Evolutionary conservation across 2,797 vertebrate genomes (phyloP).

Genomic region (Lutjanus campechanus): DNA sequence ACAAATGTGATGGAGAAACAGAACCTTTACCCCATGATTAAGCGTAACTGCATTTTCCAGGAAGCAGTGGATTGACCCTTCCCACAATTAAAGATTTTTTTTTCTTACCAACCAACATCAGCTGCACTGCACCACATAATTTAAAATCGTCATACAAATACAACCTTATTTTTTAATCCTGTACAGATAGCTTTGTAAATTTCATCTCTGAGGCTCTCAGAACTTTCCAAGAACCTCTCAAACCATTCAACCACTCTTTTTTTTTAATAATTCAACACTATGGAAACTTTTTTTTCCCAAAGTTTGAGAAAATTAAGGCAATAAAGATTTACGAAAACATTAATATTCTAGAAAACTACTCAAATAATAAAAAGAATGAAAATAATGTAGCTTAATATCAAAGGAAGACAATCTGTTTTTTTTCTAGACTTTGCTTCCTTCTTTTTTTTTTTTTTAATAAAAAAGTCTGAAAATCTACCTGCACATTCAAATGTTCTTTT

Average conservation of each 20-base stretch:
- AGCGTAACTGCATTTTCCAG: conserved; percentile 88
- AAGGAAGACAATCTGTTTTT: conserved; percentile 93
- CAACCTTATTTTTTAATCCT: conserved; percentile 88
- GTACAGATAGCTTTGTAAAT: conserved; percentile 90
- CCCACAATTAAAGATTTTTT: conserved; percentile 67
- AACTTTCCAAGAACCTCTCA: conserved; percentile 78
- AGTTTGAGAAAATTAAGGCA: conserved; percentile 99
- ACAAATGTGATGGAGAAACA: conserved; percentile 90
- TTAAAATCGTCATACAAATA: conserved; percentile 94
- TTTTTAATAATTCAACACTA: conserved; percentile 90
- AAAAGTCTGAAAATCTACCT: conserved; percentile 91
- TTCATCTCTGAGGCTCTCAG: conserved; percentile 85
- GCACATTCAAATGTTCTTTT: conserved; percentile 91
- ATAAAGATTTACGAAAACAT: conserved; percentile 97
- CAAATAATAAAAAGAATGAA: conserved; percentile 88
- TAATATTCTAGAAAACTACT: conserved; percentile 94
- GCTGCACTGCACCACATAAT: conserved; percentile 91
- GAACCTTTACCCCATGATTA: conserved; percentile 84
- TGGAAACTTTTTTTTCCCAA: conserved; percentile 89
- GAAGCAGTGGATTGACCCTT: conserved; percentile 62
- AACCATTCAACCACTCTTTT: conserved; percentile 66
- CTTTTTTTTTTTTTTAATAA: conserved; percentile 81
- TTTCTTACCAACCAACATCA: conserved; percentile 75
- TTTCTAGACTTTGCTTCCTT: conserved; percentile 86
- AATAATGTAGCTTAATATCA: conserved; percentile 93